phyloP scores from a whole-genome alignment of 2,797 vertebrate species.

The Orestias chungarensis region DNA sequence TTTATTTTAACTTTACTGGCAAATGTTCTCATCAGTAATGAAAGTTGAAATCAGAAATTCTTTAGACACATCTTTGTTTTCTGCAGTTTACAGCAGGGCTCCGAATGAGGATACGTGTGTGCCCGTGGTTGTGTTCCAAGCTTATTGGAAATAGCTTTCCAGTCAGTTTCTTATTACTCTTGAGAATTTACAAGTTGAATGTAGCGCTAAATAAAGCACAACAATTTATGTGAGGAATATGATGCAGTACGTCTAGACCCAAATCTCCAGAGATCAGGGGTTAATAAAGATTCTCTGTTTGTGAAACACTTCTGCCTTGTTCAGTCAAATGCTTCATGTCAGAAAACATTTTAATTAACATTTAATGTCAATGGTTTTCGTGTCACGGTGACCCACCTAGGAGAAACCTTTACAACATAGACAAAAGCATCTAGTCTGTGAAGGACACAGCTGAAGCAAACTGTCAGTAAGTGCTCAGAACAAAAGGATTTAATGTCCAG shows the following conservation, averaged over 20 bases:
- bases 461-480: background rate
- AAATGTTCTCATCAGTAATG: background rate
- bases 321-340: constrained; percentile 17
- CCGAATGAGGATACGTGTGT: background rate
- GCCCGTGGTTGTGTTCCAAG: background rate
- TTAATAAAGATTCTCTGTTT: background rate
- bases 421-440: background rate
- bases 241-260: background rate
- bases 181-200: constrained; percentile 1
- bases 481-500: background rate
- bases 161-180: background rate
- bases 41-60: background rate
- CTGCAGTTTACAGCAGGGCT: background rate
- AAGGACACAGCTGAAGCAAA: background rate
- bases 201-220: constrained; percentile 4
- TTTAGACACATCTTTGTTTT: background rate
- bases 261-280: background rate
- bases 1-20: background rate
- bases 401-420: background rate
- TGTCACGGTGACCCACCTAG: background rate
- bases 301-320: constrained; percentile 49
- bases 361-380: constrained; percentile 2
- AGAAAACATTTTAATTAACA: constrained; percentile 10
- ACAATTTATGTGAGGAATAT: background rate
- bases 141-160: background rate